phyloP scores from a whole-genome alignment of 35 echinoderm and acorn worm species.

The Patiria miniata region DNA sequence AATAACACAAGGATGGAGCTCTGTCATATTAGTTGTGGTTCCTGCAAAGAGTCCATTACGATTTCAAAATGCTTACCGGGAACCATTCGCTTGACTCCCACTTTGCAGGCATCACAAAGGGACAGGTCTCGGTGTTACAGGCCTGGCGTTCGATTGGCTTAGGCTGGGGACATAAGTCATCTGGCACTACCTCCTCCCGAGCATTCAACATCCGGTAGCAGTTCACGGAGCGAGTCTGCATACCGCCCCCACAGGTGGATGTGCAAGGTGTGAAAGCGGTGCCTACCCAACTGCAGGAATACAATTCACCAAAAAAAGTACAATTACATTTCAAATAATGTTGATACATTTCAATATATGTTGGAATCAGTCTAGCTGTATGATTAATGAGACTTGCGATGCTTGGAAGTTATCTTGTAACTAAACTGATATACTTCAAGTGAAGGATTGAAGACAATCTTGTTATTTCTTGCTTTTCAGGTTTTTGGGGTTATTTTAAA shows the following conservation, averaged over 20 bases:
- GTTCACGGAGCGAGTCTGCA: slow-evolving; percentile 4
- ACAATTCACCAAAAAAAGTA: not conserved
- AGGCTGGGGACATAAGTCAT: not conserved
- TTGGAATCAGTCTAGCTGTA: no score
- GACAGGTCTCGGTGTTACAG: not conserved
- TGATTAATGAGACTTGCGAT: no score
- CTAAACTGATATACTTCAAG: no score
- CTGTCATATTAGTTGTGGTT: no score
- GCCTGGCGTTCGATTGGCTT: not conserved
- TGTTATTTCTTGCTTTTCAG: no score
- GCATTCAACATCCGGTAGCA: not conserved
- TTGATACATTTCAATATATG: no score
- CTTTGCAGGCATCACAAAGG: not conserved
- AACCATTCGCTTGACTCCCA: slow-evolving; percentile 19
- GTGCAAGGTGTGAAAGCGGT: not conserved
- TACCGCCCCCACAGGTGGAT: slow-evolving; percentile 16
- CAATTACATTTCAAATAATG: not conserved
- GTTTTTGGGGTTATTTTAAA: no score
- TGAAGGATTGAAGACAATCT: no score
- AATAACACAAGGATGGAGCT: no score
- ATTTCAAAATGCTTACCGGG: not conserved
- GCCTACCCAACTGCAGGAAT: not conserved
- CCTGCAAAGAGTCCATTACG: no score
- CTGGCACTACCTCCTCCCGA: not conserved
- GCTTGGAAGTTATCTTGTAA: no score